Percentiles rank a stretch among this genome's conserved stretches.
Evolutionary conservation across 2,797 vertebrate species (phyloP).

Genomic region (Sparus aurata): DNA sequence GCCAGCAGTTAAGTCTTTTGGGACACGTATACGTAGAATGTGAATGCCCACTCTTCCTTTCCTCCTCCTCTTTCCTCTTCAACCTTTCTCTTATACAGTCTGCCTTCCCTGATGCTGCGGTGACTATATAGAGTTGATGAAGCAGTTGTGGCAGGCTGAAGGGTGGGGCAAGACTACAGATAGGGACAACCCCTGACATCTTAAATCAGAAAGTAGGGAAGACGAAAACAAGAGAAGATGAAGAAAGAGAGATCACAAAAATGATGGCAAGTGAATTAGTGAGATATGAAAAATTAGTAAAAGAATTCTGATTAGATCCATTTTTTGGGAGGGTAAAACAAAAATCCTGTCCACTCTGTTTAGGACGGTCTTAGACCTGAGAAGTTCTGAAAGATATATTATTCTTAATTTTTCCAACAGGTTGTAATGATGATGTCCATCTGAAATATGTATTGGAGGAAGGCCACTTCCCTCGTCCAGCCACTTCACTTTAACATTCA

Average conservation of each 20-base stretch:
- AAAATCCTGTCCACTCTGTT: neutral
- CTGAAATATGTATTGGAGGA: neutral
- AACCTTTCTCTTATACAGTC: neutral
- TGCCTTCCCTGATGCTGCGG: neutral
- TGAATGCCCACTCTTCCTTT: conserved; percentile 23
- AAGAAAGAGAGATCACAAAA: neutral
- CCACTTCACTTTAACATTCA: neutral
- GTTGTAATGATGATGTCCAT: neutral
- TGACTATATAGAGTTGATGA: conserved; percentile 1
- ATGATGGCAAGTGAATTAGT: neutral
- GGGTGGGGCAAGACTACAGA: neutral
- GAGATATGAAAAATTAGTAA: neutral
- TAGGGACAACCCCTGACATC: conserved; percentile 6
- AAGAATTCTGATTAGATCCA: neutral
- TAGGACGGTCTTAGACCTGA: neutral
- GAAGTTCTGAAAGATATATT: neutral
- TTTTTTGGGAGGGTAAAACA: neutral
- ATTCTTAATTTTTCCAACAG: neutral
- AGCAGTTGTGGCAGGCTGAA: neutral
- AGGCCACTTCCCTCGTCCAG: neutral
- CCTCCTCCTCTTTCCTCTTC: conserved; percentile 4
- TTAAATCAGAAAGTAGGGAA: conserved; percentile 5
- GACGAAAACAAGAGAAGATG: neutral
- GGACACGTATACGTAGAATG: conserved; percentile 28
- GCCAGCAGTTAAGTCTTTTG: conserved; percentile 52